Base-by-base conservation (phyloP, 1,140 invertebrate genomes). In the Bombus polaris region DNA sequence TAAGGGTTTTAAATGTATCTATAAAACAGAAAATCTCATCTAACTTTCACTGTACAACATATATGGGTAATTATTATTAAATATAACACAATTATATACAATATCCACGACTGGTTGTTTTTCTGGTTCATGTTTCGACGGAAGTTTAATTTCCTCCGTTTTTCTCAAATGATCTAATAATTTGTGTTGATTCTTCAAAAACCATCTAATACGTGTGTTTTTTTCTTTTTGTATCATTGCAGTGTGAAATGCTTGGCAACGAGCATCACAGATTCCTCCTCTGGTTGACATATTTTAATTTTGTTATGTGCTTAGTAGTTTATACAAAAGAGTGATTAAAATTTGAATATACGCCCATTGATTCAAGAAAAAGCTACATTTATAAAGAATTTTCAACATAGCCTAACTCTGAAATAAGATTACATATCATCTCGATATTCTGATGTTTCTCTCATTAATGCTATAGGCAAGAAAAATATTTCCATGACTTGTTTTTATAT, bases 161-260 rank as follows among this genome's bases (percentile, higher is more conserved):
- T 86, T 79, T 12, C 68, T 68, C 22, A 94, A 85, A 89, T 90
- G 89, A n/a, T 91, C 89, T 44, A 93, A 82, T 22, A 94, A 77
- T 75, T 88, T 90, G 32, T 93, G 76, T 68, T 91, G 77, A 76
- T 94, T 93, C 78, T 92, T 91, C 12, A 91, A 44, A 81, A 93
- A 94, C 93, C 93, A 94, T 71, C 68, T 87, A 5, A 86, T 92
- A 44, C 92, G 91, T 28, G 89, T 59, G 25, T 62, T 71, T 42
- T 93, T 90, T 84, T 93, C 92, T 10, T 91, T 93, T 59, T 84
- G 81, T 72, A 88, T 86, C 18, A 82, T 82, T 53, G 92, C 91
- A 9, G 37, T 87, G 15, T 82, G 79, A 85, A 93, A 93, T 74
- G 88, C 74, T 37, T 93, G 93, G 76, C 88, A 92, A 66, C 92